Base-by-base conservation (phyloP, 2,888 invertebrate genomes). In the Deilephila elpenor region DNA sequence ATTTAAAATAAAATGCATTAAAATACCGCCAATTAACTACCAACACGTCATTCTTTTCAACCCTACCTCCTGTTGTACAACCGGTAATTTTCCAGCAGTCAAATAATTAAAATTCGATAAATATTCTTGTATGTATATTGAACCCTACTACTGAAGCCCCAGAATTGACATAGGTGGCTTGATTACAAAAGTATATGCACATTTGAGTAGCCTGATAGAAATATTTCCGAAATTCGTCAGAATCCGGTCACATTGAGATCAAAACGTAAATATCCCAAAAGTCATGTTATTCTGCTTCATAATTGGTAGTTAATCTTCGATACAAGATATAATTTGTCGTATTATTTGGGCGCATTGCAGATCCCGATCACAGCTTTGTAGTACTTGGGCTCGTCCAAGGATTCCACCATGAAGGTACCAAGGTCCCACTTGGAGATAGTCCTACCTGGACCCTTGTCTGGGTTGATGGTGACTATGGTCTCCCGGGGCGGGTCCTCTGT, bases 371-470 rank as follows among this genome's bases (percentile, higher is more conserved):
- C 80, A 2, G 87, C 75, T 74, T 88, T 87, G 82, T 96, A 96
- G 90, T 97, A 96, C 83, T 97, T 96, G 0, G 97, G 94, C 75
- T 96, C 95, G n/a, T 93, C 91, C 67, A 98, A 91, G 70, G 96
- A 93, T 78, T 97, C 96, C 0, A 98, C 95, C 75, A 98, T 94
- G 89, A 98, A 98, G 76, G 95, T 94, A 1, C 96, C 98, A 71
- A 98, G 95, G 88, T 97, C 97, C 86, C 95, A 93, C 85, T 98
- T 98, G 19, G 97, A 97, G 75, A 98, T 95, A 70, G 95, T 88
- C 11, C 96, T 95, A 3, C 97, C 97, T 0, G 97, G 96, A 0
- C 96, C 95, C 73, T 94, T 94, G 76, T 96, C 96, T 34, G 96
- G 95, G 80, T 96, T 95, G 3, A 97, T 92, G 61, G 94, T 91